Conservation (phyloP, 2,113 vertebrate species). For the Megaceryle torquata region DNA sequence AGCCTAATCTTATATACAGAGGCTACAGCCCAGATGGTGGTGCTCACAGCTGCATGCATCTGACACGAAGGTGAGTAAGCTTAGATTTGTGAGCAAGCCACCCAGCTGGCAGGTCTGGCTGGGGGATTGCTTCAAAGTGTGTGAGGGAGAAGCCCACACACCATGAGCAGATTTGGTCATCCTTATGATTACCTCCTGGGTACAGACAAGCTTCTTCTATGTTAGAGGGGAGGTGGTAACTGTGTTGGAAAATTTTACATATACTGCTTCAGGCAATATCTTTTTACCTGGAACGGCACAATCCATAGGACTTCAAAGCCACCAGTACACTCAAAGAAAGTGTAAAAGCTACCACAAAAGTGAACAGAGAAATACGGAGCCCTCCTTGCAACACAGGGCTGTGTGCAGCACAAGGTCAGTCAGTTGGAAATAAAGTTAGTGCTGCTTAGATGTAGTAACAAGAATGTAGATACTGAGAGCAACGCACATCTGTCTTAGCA, state of each 20-base stretch:
- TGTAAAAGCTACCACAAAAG: constrained; percentile 10
- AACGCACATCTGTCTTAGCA: not conserved
- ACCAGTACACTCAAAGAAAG: not conserved
- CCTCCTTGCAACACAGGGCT: not conserved
- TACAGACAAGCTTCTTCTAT: not conserved
- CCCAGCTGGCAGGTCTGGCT: constrained; percentile 33
- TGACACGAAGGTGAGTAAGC: constrained; percentile 27
- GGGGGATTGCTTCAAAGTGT: not conserved
- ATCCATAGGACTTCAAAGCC: not conserved
- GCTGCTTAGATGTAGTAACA: not conserved
- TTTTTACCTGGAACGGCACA: not conserved
- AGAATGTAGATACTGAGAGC: not conserved
- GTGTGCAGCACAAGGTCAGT: not conserved
- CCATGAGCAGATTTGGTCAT: constrained; percentile 23
- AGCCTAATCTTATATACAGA: not conserved
- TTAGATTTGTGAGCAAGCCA: not conserved
- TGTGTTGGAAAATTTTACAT: constrained; percentile 23
- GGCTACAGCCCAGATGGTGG: not conserved
- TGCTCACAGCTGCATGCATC: not conserved
- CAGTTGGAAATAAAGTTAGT: not conserved
- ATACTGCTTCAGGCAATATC: not conserved
- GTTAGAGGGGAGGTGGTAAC: not conserved
- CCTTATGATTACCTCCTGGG: constrained; percentile 8
- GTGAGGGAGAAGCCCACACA: constrained; percentile 33
- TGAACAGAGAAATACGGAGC: not conserved